Base-by-base conservation (phyloP, 2,113 vertebrate genomes). In the Anarrhichthys ocellatus region DNA sequence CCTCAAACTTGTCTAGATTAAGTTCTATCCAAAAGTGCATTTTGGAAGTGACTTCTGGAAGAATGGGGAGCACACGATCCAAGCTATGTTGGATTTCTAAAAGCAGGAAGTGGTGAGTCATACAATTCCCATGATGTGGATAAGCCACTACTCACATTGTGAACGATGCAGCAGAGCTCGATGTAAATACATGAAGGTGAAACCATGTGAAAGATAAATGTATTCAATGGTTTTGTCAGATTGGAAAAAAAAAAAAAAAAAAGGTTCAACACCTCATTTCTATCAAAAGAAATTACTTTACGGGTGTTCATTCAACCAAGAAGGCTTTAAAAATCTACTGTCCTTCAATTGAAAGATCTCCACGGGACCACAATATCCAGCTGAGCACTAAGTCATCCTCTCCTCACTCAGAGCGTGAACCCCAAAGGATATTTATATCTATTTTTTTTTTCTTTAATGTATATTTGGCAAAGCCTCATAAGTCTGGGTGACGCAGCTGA, bases 1-100 rank as follows among this genome's bases (percentile, higher is more conserved):
- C 88, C 77, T 88, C 73, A 77, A 78, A 88, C 80, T 24, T 24
- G 61, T 90, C 89, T 82, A 58, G 50, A 71, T 62, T 56, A 80
- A 85, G 61, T 78, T 73, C n/a, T 75, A 79, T 88, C 84, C 82
- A 82, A 88, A 88, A 89, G 90, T 92, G 91, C 90, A 88, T 81
- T 87, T 88, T 86, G 77, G 82, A 88, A 83, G 86, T 80, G 86
- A 81, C 58, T 82, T 73, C 59, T 67, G 74, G 71, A 80, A 88
- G 76, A 85, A 86, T 85, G 80, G 62, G 90, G 79, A 85, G 80
- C 87, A 68, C 80, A 20, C 59, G n/a, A 82, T 71, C 40, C 78
- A 70, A 73, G 64, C 63, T 40, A 52, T 11, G 62, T 34, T 67
- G 82, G 78, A 72, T 77, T 84, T 74, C 32, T 66, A 64, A 79